Evolutionary conservation across 2,888 invertebrate species (phyloP), one percentile per base, ranked within the genome.

Genomic region (Tenthredo scrophulariae): DNA sequence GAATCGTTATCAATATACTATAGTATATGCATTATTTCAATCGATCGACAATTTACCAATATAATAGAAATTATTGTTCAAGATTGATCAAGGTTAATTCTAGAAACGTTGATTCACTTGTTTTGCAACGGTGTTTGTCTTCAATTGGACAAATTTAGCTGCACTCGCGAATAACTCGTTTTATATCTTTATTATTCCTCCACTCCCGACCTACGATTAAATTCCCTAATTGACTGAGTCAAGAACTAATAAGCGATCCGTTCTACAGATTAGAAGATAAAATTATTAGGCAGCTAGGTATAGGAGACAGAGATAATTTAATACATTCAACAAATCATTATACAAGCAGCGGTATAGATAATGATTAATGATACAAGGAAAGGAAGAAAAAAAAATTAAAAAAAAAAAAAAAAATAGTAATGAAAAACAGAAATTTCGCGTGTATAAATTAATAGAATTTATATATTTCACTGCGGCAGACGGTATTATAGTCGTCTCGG

Each of bases 171-270:
- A 67, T 33, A 67, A 33, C 29, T 62, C 62, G 62, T 62, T 33
- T 67, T 18, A 33, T 67, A 67, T 67, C 15, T 67, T 33, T 67
- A 67, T 33, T 15, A 33, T 33, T 33, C 15, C 13, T 67, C 6
- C 67, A 67, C 62, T 62, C 62, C 26, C 18, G 67, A 67, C 67
- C 67, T 67, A 67, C 67, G 33, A 67, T 67, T 33, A 18, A 67
- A 67, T 67, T 33, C 33, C 5, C 18, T 67, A 67, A 67, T 33
- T 33, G 67, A 67, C 29, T 33, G 33, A 22, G 67, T 67, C 67
- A 33, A 33, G 67, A 33, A 26, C 33, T 29, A 13, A 26, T 29
- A 13, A 26, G 7, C 37, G 62, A 62, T 62, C 13, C 10, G 26
- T 22, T 62, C 26, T 7, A 0, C 13, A 62, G 62, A 22, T 62